Conservation (phyloP, 2,113 vertebrate species). For the Elgaria multicarinata region DNA sequence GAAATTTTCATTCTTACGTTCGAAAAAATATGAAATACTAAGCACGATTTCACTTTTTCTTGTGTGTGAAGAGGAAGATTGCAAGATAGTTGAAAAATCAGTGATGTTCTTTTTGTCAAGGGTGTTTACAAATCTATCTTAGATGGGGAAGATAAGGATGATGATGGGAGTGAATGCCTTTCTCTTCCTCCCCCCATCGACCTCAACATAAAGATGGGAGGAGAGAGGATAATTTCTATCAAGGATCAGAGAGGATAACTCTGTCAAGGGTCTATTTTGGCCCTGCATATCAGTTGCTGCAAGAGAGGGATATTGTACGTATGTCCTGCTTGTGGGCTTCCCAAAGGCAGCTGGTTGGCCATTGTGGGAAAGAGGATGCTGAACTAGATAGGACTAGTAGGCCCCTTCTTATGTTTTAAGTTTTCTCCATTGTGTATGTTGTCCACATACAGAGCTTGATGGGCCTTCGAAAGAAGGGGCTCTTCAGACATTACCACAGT, state of each 20-base stretch:
- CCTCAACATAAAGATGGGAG: neutral
- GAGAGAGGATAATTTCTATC: neutral
- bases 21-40: neutral
- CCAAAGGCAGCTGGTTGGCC: too few species aligned
- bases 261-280: too few species aligned
- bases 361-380: neutral
- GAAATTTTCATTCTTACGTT: slow-evolving; percentile 7
- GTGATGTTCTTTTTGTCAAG: neutral
- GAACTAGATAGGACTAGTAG: neutral
- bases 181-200: neutral
- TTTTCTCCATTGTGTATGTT: neutral
- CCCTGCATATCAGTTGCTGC: neutral
- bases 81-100: neutral
- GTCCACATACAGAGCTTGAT: neutral
- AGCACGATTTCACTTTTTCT: neutral
- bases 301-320: neutral
- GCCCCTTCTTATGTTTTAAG: neutral
- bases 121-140: neutral
- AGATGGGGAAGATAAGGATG: neutral
- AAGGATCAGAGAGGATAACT: neutral
- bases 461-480: neutral
- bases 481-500: neutral
- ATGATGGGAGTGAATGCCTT: neutral
- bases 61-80: neutral
- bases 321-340: neutral